Evolutionary conservation across 2,888 invertebrate genomes (phyloP), one percentile per base, ranked within the genome.

Genomic region (Ernsta delagoae): DNA sequence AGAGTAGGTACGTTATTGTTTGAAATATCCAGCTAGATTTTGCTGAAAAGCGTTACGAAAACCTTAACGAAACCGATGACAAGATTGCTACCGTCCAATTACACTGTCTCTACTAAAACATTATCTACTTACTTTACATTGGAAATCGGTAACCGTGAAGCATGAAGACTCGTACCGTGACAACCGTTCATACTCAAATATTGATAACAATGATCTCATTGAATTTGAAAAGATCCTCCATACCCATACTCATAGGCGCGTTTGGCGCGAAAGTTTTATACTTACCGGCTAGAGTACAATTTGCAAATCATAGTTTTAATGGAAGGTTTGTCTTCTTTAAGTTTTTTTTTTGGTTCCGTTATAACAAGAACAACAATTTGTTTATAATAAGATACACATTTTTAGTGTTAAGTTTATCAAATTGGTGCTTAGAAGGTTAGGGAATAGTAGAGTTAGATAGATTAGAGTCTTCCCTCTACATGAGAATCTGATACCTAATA

Each of bases 11-110:
- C 24, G 24, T n/a, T 24, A 24, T 24, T 24, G 24, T 24, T 24
- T 24, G 24, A 24, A 24, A 24, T 3, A 24, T 24, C 24, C 24
- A 24, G 24, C 24, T 24, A 24, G 24, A 24, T 63, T 68, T 65
- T 57, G 59, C 57, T 36, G 45, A 59, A 16, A 54, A 70, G 68
- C 59, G 70, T 73, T 68, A 67, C 61, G 64, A 71, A 71, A 71
- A 69, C 54, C 64, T 62, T 63, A 71, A 70, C 72, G 72, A 73
- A 71, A 57, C 68, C 41, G 68, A 59, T 70, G 74, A 72, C 74
- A 69, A 69, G 73, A 75, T 74, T 73, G 75, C 72, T 70, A 72
- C 72, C 71, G 67, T 64, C 65, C 74, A 75, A 77, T 75, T 77
- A 77, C 73, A 70, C 65, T 53, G 73, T 71, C 71, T 72, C 65